Base-by-base conservation (phyloP, 2,888 invertebrate genomes). In the Andrena fulva region DNA sequence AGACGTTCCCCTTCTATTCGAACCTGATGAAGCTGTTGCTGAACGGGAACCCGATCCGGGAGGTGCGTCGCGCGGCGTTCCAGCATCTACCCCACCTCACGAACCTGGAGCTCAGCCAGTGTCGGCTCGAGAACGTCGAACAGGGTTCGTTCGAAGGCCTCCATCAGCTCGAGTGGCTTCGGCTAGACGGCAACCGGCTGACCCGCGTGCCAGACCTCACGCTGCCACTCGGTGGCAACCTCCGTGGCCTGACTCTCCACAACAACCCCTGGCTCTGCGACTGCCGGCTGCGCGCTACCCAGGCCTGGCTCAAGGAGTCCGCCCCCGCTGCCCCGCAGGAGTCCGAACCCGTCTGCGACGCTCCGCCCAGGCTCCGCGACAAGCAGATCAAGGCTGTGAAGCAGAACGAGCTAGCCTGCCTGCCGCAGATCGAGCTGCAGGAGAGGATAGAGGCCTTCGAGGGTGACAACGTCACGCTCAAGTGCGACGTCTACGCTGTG, bases 221-320 rank as follows among this genome's bases (percentile, higher is more conserved):
- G 4, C 75, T 93, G 8, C 93, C 93, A 0, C 95, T 97, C 71
- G 97, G 97, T n/a, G 96, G 96, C 82, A 96, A 96, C 67, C 94
- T 98, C 88, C 96, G 97, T 89, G 97, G 97, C 77, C 96, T 98
- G 78, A 96, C 97, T 90, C 94, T 98, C 87, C 97, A 98, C 93
- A 97, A 96, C 93, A 98, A 98, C 95, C 97, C 97, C 86, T 98
- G 98, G 98, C 95, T 96, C 88, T 98, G 98, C 94, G 97, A 98
- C 94, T 98, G 98, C 94, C 96, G 96, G 89, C 95, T 98, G 91
- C 95, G 96, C 88, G 96, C 97, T 90, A 94, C 98, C 91, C 96
- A 97, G 91, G 94, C 95, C 85, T 98, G 98, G 98, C 95, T 98
- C 90, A 95, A 95, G 87, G 96, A 96, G 92, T 92, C 93, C 0